Conservation (phyloP, 2,797 vertebrate genomes). For the Hybognathus amarus region DNA sequence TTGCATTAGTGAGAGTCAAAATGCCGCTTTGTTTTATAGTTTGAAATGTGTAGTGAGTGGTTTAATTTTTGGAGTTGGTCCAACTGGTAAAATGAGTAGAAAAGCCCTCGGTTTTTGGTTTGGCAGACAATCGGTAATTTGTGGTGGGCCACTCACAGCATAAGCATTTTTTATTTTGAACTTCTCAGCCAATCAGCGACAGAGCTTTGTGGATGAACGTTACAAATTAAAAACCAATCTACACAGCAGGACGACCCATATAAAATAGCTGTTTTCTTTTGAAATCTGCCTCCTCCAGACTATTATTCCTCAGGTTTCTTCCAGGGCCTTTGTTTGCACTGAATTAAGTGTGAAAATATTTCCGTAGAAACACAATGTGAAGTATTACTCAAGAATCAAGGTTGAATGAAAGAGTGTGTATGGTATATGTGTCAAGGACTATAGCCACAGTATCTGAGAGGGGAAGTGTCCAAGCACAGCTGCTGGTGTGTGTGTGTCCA, state of each 20-base stretch:
- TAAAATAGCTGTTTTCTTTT: slow-evolving; percentile 50
- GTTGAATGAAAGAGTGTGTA: slow-evolving; percentile 20
- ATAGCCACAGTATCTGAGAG: slow-evolving; percentile 36
- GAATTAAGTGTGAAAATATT: slow-evolving; percentile 6
- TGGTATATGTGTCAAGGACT: slow-evolving; percentile 36
- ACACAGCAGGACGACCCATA: slow-evolving; percentile 50
- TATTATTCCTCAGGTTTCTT: slow-evolving; percentile 23
- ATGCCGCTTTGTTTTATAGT: not conserved
- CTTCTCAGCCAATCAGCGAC: slow-evolving; percentile 55
- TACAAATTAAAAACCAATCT: slow-evolving; percentile 57
- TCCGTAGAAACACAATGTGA: not conserved
- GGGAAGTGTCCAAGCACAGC: slow-evolving; percentile 49
- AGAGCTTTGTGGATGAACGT: slow-evolving; percentile 49
- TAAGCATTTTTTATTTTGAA: slow-evolving; percentile 63
- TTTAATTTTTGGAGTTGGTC: slow-evolving; percentile 51
- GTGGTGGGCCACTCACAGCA: slow-evolving; percentile 59
- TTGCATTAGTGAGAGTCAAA: slow-evolving; percentile 8
- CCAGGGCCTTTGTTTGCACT: not conserved
- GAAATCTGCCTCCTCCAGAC: slow-evolving; percentile 44
- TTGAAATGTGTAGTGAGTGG: slow-evolving; percentile 29
- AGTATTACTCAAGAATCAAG: not conserved
- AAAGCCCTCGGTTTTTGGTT: slow-evolving; percentile 48
- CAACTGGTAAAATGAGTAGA: slow-evolving; percentile 54
- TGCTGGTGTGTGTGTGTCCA: slow-evolving; percentile 47
- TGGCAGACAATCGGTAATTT: slow-evolving; percentile 55